Conservation (phyloP, 1,140 invertebrate species). For the Armadillidium nasatum region DNA sequence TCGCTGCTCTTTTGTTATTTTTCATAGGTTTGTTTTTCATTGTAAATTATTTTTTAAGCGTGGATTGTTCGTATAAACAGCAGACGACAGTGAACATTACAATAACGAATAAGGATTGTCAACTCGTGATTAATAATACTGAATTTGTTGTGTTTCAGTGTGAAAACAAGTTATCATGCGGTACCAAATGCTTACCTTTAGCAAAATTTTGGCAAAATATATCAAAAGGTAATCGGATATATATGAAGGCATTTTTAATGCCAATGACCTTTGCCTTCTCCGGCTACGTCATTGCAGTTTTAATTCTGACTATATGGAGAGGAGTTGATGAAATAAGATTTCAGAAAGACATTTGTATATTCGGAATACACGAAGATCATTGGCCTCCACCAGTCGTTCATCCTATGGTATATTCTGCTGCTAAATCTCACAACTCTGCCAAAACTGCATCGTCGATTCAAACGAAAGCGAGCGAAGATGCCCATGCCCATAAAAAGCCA, state of each 20-base stretch:
- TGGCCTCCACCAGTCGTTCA: neutral
- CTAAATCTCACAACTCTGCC: neutral
- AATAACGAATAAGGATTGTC: neutral
- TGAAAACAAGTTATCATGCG: neutral
- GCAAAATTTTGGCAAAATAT: neutral
- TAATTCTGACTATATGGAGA: neutral
- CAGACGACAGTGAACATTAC: neutral
- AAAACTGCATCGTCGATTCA: neutral
- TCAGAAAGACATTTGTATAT: neutral
- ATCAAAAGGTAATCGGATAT: neutral
- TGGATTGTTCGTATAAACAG: neutral
- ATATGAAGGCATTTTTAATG: neutral
- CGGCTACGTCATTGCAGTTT: neutral
- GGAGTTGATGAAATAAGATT: conserved; percentile 9
- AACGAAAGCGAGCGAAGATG: neutral
- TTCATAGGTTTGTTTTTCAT: neutral
- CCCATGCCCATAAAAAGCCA: neutral
- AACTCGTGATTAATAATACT: too few relatives aligned
- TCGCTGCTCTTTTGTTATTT: neutral
- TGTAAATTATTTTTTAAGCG: neutral
- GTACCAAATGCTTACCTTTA: neutral
- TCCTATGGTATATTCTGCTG: neutral
- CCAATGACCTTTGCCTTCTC: neutral
- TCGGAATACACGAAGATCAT: neutral
- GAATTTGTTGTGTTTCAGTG: neutral